Percentiles rank a stretch among this genome's conserved stretches.
Evolutionary conservation across 2,113 vertebrate genomes (phyloP).

Genomic region (Phasianus colchicus): DNA sequence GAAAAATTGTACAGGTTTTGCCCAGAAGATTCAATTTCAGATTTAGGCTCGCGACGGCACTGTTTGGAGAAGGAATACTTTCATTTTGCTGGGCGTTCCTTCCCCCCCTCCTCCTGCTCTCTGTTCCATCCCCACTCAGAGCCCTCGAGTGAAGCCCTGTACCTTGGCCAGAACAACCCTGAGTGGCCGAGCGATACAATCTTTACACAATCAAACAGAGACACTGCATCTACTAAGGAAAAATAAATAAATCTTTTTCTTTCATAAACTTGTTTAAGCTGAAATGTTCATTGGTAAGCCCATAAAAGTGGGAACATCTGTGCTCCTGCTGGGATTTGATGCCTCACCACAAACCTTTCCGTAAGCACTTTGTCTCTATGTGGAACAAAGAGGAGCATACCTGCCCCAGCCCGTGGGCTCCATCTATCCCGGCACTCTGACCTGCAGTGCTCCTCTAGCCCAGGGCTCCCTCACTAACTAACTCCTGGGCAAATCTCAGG

Average conservation of each 20-base stretch:
- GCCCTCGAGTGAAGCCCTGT: conserved; percentile 17
- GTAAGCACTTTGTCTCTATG: conserved; percentile 79
- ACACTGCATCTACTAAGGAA: conserved; percentile 20
- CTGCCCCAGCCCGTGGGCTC: conserved; percentile 82
- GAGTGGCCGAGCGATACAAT: conserved; percentile 47
- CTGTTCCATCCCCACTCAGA: conserved; percentile 27
- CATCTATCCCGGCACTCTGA: conserved; percentile 78
- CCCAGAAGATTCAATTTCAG: conserved; percentile 75
- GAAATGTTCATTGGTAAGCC: conserved; percentile 71
- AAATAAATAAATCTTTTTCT: conserved; percentile 43
- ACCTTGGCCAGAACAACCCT: conserved; percentile 57
- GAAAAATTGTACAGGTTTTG: conserved; percentile 75
- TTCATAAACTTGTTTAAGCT: conserved; percentile 71
- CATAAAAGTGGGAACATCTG: conserved; percentile 76
- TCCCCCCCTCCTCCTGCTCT: conserved; percentile 28
- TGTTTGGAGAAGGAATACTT: conserved; percentile 67
- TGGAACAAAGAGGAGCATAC: conserved; percentile 84
- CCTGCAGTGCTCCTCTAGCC: conserved; percentile 86
- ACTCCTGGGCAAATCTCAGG: conserved; percentile 91
- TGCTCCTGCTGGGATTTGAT: conserved; percentile 74
- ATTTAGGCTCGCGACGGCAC: conserved; percentile 34
- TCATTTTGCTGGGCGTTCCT: conserved; percentile 13
- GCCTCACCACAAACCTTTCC: conserved; percentile 84
- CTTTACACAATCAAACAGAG: conserved; percentile 57
- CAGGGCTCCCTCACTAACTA: conserved; percentile 90